Evolutionary conservation across 1,140 invertebrate genomes (phyloP), one percentile per base, ranked within the genome.

Genomic region (Lycorma delicatula): DNA sequence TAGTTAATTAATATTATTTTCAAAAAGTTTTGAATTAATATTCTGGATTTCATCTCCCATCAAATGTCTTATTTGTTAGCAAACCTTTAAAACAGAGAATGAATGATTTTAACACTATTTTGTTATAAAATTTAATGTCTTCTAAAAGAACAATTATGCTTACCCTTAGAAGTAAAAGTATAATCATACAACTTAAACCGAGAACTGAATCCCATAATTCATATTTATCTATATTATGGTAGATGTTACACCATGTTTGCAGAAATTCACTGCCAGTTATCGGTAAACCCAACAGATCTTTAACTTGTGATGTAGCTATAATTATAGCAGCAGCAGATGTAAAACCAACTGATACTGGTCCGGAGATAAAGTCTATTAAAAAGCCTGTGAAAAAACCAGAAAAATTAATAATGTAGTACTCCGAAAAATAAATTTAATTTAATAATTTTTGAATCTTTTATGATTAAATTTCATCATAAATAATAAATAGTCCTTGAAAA

Each of bases 251-350:
- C 77, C 79, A 80, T 5, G 77, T 75, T 59, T 83, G 75, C 4
- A 86, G 60, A 64, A 88, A 87, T 63, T 83, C 83, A 16, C 79
- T 78, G 0, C 80, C 81, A 0, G 75, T 70, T 57, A 84, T 81
- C 41, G 74, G 76, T 2, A 91, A 72, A 1, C 87, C 88, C 1
- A 90, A 74, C 36, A 91, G 78, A 66, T 86, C 82, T 71, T 91
- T 93, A 23, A 93, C 74, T 75, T 94, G 91, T 11, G 87, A 86
- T 46, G 86, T 85, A 3, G 86, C 87, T 46, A 94, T 93, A 46
- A 91, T 91, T 55, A 94, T 87, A 28, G 91, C 89, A 1, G 90
- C 91, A 0, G 91, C 91, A 11, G 88, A 90, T 0, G 90, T 93
- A 72, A 94, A 95, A 1, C 89, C 89, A 56, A 87, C 86, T 13